Base-by-base conservation (phyloP, 2,113 vertebrate species). In the Balaeniceps rex region DNA sequence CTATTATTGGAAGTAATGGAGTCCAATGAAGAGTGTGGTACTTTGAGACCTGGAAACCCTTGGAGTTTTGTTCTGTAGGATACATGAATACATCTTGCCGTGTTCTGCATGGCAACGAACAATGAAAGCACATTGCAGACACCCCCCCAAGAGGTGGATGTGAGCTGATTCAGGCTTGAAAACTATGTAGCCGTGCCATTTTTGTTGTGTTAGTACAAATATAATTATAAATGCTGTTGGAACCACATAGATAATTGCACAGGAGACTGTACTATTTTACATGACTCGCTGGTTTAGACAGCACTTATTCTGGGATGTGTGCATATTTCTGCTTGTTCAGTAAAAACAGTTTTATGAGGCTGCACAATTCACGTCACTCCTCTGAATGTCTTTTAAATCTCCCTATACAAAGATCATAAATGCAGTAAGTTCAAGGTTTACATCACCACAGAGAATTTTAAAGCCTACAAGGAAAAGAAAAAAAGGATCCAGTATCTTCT, bases 351-450 rank as follows among this genome's bases (percentile, higher is more conserved):
- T 93, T 91, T 97, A 88, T 52, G 88, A 95, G 65, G 34, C 75
- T 95, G 40, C 49, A 82, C 75, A 88, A 58, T 86, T 94, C 94
- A 93, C 0, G 4, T 88, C 90, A 90, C 21, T 87, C 34, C 61
- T 68, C 64, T 82, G 88, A 97, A 90, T 81, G 26, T 93, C 49
- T 75, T 95, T 87, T 94, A 92, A 78, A 70, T 86, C 79, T 95
- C 72, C 38, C 42, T 74, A 25, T 83, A 51, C 36, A 60, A 89
- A 72, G 77, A 65, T 51, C 40, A 91, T 87, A 89, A 94, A 91
- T 51, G 51, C 40, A 87, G 6, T 82, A 95, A 90, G 51, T 84
- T 93, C 88, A 95, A 95, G 81, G 88, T 96, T 94, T 95, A 88
- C 51, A 88, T 28, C 28, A 84, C 65, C 36, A 72, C 42, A 85